Percentiles rank a stretch among this genome's conserved stretches.
Evolutionary conservation across 37 sponge, comb jelly and placozoan species (phyloP).

Genomic region (Aplysina aerophoba): DNA sequence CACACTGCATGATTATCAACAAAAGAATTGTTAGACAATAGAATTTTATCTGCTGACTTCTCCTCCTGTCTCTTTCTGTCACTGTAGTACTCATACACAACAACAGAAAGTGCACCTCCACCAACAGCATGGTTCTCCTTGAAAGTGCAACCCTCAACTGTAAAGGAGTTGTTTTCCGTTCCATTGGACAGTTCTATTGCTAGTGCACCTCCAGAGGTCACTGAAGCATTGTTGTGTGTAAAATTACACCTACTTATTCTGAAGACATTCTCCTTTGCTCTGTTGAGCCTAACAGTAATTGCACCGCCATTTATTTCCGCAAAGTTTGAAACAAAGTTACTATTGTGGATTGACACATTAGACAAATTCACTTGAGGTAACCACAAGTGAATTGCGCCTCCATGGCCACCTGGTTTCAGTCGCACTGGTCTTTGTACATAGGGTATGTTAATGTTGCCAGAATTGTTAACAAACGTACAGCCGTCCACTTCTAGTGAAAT

Average conservation of each 20-base stretch:
- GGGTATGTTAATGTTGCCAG: not conserved
- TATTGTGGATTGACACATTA: not conserved
- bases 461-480: conserved; percentile 44
- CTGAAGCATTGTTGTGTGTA: conserved; percentile 37
- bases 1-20: conserved; percentile 44
- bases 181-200: conserved; percentile 56
- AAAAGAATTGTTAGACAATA: conserved; percentile 50
- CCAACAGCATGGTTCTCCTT: conserved; percentile 44
- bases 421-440: not conserved
- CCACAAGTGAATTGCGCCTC: not conserved
- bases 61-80: too few species aligned
- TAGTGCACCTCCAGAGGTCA: conserved; percentile 78
- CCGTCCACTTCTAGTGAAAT: not conserved
- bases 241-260: conserved; percentile 40
- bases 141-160: conserved; percentile 48
- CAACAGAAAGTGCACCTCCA: conserved; percentile 74
- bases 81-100: conserved; percentile 51
- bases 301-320: conserved; percentile 25
- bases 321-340: not conserved
- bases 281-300: not conserved
- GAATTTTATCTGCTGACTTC: conserved; percentile 45
- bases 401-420: not conserved
- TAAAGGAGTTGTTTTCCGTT: conserved; percentile 51
- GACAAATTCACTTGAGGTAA: not conserved
- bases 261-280: conserved; percentile 25